Conservation (phyloP, 2,797 vertebrate genomes). For the Periparus ater region DNA sequence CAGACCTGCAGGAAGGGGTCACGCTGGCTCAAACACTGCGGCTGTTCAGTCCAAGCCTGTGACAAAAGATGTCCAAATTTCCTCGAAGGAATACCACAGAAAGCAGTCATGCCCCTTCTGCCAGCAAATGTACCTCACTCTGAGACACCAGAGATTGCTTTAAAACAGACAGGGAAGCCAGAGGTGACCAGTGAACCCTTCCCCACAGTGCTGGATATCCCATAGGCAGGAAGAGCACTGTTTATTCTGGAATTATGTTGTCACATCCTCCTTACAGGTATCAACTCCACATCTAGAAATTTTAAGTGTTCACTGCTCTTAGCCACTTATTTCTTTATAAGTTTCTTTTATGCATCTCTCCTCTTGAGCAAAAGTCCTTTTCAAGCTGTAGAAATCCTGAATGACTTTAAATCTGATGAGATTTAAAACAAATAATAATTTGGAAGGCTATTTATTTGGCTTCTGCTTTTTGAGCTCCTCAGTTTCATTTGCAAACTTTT, state of each 20-base stretch:
- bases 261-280: not conserved
- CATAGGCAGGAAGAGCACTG: rapidly evolving
- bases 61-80: not conserved
- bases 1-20: not conserved
- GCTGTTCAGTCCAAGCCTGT: not conserved
- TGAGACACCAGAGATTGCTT: not conserved
- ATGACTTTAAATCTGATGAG: not conserved
- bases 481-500: not conserved
- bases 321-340: not conserved
- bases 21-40: rapidly evolving
- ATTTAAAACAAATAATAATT: not conserved
- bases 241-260: not conserved
- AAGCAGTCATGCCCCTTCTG: not conserved
- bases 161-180: not conserved
- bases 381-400: not conserved
- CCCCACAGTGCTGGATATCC: not conserved
- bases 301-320: not conserved
- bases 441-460: not conserved
- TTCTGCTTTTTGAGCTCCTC: not conserved
- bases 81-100: not conserved
- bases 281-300: not conserved
- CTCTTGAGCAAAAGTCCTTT: not conserved
- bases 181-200: not conserved
- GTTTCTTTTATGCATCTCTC: not conserved
- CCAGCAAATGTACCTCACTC: not conserved